Percentiles rank a stretch among this genome's conserved stretches.
Evolutionary conservation across 1,140 invertebrate species (phyloP).

Genomic region (Pteromalus puparum): DNA sequence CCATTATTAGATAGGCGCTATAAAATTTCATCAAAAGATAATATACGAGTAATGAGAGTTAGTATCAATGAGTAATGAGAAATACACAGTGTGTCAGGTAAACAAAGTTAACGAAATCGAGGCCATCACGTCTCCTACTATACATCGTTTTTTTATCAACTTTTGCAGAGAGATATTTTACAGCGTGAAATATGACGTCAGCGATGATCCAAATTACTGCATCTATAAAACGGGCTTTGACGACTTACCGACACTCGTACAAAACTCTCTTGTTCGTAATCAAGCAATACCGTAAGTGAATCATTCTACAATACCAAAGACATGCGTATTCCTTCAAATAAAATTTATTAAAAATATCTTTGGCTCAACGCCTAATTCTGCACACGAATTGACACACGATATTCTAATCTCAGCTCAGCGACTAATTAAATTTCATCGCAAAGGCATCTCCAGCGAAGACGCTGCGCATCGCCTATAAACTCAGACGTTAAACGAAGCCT

Average conservation of each 20-base stretch:
- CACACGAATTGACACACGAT: too few species aligned
- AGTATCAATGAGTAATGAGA: not conserved
- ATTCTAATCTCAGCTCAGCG: not conserved
- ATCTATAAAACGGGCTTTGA: not conserved
- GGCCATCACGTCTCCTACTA: not conserved
- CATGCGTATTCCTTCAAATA: not conserved
- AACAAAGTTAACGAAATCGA: slow-evolving; percentile 17
- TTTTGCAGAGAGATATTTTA: not conserved
- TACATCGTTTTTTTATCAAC: not conserved
- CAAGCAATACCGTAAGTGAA: too few species aligned
- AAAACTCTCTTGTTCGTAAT: too few species aligned
- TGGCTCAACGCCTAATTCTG: too few species aligned
- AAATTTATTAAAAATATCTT: not conserved
- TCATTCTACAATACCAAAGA: too few species aligned
- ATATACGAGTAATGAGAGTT: not conserved
- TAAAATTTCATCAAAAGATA: not conserved
- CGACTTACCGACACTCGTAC: not conserved
- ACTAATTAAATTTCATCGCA: not conserved
- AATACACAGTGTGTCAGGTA: not conserved
- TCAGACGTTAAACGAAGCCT: not conserved
- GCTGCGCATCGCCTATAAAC: too few species aligned
- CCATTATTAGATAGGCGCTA: not conserved
- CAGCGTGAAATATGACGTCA: not conserved
- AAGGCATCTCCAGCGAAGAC: not conserved
- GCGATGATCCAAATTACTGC: not conserved